Conservation (phyloP, 2,113 vertebrate species). For the Mesitornis unicolor region DNA sequence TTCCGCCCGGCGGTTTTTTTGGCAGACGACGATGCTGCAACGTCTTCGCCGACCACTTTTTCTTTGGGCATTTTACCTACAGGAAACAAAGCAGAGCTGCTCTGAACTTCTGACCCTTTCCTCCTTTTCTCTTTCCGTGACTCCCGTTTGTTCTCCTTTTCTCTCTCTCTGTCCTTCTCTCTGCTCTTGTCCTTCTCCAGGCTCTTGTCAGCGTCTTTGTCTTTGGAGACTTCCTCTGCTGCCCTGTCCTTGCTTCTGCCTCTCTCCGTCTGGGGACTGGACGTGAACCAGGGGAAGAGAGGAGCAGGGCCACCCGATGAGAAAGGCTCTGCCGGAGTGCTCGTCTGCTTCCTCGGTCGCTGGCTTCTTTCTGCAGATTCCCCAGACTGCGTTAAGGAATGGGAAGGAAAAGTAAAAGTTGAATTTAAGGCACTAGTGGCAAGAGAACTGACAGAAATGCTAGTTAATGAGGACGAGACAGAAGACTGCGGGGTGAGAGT, state of each 20-base stretch:
- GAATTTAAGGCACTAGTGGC: conserved; percentile 98
- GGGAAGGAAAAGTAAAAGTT: conserved; percentile 79
- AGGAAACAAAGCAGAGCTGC: conserved; percentile 70
- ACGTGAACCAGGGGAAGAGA: conserved; percentile 81
- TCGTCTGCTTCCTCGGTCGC: conserved; percentile 70
- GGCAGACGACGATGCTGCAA: conserved; percentile 68
- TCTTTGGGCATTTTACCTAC: conserved; percentile 74
- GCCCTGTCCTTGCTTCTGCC: conserved; percentile 74
- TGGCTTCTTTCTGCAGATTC: conserved; percentile 75
- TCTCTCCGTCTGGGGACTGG: conserved; percentile 81
- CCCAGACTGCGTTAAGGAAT: conserved; percentile 74
- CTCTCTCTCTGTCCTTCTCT: conserved; percentile 84
- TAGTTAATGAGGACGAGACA: conserved; percentile 82
- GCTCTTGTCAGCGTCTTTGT: conserved; percentile 78
- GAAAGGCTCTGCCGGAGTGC: conserved; percentile 75
- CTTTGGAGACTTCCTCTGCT: conserved; percentile 77
- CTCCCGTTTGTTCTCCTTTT: conserved; percentile 93
- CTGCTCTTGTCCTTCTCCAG: conserved; percentile 84
- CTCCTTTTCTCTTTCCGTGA: conserved; percentile 87
- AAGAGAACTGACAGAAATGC: conserved; percentile 86
- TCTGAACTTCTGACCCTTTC: conserved; percentile 76
- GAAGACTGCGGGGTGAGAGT: conserved; percentile 74
- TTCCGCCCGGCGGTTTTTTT: conserved; percentile 81
- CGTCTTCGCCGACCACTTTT: conserved; percentile 68
- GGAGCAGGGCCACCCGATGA: conserved; percentile 72